Percentiles rank a stretch among this genome's conserved stretches.
These are phyloP conservation scores for Elachura formosa DNA, from an alignment of 2,113 vertebrate genomes.

Conservation along the genomic window DNA sequence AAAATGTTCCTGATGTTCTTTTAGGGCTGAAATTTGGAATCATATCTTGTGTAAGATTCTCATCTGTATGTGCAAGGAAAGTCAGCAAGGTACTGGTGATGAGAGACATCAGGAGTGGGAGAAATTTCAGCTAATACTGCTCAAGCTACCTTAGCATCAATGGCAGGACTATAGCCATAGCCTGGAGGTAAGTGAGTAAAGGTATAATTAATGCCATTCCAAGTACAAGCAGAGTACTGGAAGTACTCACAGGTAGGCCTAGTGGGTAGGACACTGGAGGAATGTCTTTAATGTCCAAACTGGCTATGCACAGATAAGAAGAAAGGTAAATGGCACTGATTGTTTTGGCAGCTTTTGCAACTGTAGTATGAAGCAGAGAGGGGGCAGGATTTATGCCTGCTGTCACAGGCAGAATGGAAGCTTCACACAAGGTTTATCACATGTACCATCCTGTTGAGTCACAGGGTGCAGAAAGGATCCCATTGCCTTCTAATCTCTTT, in stretches of 20 bases:
- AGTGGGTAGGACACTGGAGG: background rate
- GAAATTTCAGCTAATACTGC: background rate
- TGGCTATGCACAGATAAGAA: background rate
- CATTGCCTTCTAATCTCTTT: background rate
- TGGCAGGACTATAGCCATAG: background rate
- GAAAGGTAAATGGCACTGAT: background rate
- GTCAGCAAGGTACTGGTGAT: background rate
- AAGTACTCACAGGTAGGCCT: too few species aligned
- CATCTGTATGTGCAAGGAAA: background rate
- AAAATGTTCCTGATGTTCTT: background rate
- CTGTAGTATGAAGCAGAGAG: background rate
- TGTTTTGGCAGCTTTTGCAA: background rate
- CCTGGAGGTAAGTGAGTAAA: background rate
- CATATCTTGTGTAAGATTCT: background rate
- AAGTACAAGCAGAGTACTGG: background rate
- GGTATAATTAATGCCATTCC: background rate
- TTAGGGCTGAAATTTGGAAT: background rate
- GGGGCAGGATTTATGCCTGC: background rate
- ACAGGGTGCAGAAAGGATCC: background rate
- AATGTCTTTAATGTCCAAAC: background rate
- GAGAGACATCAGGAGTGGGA: background rate
- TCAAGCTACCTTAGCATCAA: accelerated
- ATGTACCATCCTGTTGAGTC: background rate
- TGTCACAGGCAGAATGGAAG: background rate
- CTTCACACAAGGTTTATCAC: background rate